A percentile compares a stretch with the other conserved stretches of the same genome.
Evolutionary conservation across 2,113 vertebrate species (phyloP).

Genomic region (Protobothrops flavoviridis): DNA sequence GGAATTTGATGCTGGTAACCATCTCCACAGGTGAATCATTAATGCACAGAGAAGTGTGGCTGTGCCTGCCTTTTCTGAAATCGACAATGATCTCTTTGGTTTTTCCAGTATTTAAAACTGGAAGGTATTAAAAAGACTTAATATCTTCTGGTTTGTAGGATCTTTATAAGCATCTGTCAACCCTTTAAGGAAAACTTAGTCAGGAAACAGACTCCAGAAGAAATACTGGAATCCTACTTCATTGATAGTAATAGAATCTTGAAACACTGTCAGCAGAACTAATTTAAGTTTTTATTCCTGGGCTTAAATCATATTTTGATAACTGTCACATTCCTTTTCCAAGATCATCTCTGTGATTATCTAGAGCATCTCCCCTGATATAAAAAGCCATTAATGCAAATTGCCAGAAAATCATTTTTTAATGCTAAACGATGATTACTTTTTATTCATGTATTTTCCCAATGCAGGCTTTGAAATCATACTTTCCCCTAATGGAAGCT

Average conservation of each 20-base stretch:
- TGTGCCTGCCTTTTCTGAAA: too few species aligned
- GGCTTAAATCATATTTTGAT: not conserved
- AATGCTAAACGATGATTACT: not conserved
- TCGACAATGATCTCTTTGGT: too few species aligned
- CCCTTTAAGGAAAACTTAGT: not conserved
- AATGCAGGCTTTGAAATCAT: not conserved
- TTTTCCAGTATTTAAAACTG: too few species aligned
- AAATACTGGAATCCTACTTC: not conserved
- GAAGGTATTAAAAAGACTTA: too few species aligned
- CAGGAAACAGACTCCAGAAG: not conserved
- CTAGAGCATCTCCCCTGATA: not conserved
- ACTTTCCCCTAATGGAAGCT: not conserved
- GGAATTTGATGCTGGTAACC: too few species aligned
- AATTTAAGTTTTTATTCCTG: not conserved
- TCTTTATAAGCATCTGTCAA: not conserved
- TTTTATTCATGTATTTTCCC: not conserved
- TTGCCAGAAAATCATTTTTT: not conserved
- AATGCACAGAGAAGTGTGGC: too few species aligned
- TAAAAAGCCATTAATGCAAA: not conserved
- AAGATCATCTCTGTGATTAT: not conserved
- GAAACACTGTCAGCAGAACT: not conserved
- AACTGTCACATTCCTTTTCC: not conserved
- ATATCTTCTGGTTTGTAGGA: not conserved
- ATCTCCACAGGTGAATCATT: too few species aligned
- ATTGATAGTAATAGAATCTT: not conserved